These are phyloP conservation scores for Siniperca scherzeri DNA, from an alignment of 2,797 vertebrate genomes.

Conservation along the genomic window DNA sequence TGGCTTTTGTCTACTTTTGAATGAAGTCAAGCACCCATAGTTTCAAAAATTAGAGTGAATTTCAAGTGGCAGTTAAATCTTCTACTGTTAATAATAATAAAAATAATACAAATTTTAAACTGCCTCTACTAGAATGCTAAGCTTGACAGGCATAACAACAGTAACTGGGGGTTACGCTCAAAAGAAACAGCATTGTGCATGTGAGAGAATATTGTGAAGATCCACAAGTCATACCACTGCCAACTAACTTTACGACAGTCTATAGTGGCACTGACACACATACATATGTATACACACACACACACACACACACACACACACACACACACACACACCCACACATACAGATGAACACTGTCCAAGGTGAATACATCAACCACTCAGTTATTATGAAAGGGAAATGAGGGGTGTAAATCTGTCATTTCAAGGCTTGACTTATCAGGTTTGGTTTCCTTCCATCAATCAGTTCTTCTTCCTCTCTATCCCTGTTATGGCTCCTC, in stretches of 20 bases:
- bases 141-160: background rate
- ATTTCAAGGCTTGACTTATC: conserved; percentile 19
- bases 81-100: background rate
- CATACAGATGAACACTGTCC: background rate
- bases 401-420: conserved; percentile 10
- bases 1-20: background rate
- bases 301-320: background rate
- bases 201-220: background rate
- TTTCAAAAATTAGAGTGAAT: background rate
- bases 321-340: conserved; percentile 7
- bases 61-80: background rate
- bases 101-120: background rate
- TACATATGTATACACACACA: background rate
- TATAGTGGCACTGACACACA: background rate
- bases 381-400: conserved; percentile 14
- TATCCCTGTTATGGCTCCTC: background rate
- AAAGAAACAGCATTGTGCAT: background rate
- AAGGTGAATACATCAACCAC: conserved; percentile 10
- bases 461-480: conserved; percentile 23
- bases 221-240: background rate
- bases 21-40: background rate
- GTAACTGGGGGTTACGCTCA: background rate
- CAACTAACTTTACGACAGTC: background rate
- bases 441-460: conserved; percentile 22
- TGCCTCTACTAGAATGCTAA: background rate